Percentiles rank a stretch among this genome's conserved stretches.
Conservation (phyloP, 2,888 invertebrate species). For the Ophion costatus region DNA sequence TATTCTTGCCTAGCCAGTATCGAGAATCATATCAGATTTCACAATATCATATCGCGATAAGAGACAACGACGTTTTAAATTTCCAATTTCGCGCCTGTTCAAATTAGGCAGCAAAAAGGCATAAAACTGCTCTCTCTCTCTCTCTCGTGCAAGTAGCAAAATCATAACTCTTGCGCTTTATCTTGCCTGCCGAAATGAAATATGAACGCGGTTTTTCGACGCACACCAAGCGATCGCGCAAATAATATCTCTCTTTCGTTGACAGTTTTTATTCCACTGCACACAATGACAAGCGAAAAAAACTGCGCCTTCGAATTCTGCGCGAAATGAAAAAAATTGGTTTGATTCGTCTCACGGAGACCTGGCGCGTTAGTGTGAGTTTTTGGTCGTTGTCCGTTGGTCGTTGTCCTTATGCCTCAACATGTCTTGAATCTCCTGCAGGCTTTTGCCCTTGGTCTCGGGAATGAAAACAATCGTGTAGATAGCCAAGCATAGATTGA, state of each 20-base stretch:
- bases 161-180: neutral
- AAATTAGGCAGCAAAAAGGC: neutral
- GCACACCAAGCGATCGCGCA: neutral
- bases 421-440: slow-evolving; percentile 76
- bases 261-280: neutral
- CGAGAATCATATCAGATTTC: neutral
- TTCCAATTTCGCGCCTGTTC: neutral
- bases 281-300: neutral
- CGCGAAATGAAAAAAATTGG: neutral
- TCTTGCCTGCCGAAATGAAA: neutral
- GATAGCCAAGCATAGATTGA: slow-evolving; percentile 62
- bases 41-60: slow-evolving; percentile 3
- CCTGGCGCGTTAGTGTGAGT: neutral
- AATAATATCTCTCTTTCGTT: neutral
- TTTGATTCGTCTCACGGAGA: neutral
- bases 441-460: slow-evolving; percentile 77
- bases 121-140: neutral
- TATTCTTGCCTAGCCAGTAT: neutral
- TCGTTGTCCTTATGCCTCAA: slow-evolving; percentile 48
- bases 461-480: slow-evolving; percentile 69
- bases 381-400: neutral
- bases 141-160: neutral
- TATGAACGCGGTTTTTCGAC: neutral
- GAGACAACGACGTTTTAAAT: neutral
- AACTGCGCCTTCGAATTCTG: neutral